Evolutionary conservation across 2,113 vertebrate genomes (phyloP), one percentile per base, ranked within the genome.

Genomic region (Sinocyclocheilus grahami): DNA sequence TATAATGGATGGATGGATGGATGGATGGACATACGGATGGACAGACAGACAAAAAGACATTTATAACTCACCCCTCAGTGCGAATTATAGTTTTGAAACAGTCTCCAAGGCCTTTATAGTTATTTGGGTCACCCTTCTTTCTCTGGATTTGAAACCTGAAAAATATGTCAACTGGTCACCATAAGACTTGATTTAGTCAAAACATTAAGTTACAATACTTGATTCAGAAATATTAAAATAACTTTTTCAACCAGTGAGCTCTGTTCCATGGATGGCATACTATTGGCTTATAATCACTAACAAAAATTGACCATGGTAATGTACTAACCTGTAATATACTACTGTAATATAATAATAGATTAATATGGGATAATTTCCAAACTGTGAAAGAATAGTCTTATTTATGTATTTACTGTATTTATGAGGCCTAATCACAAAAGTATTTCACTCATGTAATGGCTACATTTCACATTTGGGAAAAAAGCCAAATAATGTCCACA

Each of bases 121-220:
- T 94, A 30, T 91, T 95, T n/a, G 97, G 96, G 94, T 99, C 98
- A 46, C 91, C 91, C 87, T 92, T 91, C 86, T 95, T 95, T 92
- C 95, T 95, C 92, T 99, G 97, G 95, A 99, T 97, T 94, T 99
- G 98, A 92, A 99, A 98, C 93, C 98, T 99, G 94, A 86, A 94
- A 94, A 87, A 14, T 69, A 86, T 5, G 22, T 18, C 11, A 78
- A 37, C 10, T 55, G 2, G 46, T 84, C 60, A 84, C 48, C 27
- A 60, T 6, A 20, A 37, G 22, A 11, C 39, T 37, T 7, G 46
- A 62, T 72, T 33, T 71, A n/a, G 30, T 27, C 9, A 16, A 69
- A 69, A 69, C 18, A 67, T 27, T 18, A 30, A 30, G 18, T 16
- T 53, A 51, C 75, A 77, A 37, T 39, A 33, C 16, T 72, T 72